These are phyloP conservation scores for Monodelphis domestica DNA, from an alignment of 2,797 vertebrate genomes.

Conservation along the genomic window DNA sequence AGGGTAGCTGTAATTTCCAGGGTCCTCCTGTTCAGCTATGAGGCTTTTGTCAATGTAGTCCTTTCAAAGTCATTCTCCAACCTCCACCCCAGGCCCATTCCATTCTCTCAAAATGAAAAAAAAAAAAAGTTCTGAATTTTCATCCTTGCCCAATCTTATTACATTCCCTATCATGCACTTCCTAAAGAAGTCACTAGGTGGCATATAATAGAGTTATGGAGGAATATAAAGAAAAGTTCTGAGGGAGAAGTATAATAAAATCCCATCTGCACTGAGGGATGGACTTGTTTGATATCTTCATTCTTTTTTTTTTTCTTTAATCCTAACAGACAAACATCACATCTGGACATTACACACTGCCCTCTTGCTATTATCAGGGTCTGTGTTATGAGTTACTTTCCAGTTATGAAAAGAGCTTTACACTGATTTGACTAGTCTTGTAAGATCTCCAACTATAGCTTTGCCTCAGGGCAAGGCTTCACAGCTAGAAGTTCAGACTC, in stretches of 20 bases:
- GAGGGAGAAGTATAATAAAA: not conserved
- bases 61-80: not conserved
- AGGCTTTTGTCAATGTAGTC: not conserved
- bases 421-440: not conserved
- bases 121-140: not conserved
- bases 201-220: not conserved
- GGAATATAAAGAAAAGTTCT: not conserved
- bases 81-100: not conserved
- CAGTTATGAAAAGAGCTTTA: not conserved
- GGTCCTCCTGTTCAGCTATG: not conserved
- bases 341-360: not conserved
- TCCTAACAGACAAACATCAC: not conserved
- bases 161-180: not conserved
- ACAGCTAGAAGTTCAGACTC: accelerated
- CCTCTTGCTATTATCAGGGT: not conserved
- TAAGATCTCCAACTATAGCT: not conserved
- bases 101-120: not conserved
- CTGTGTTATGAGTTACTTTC: not conserved
- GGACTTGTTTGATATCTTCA: not conserved
- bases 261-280: not conserved
- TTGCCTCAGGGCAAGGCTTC: not conserved
- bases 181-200: not conserved
- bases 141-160: not conserved
- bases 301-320: not conserved
- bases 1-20: not conserved